These are phyloP conservation scores for Protophormia terraenovae DNA, from an alignment of 2,888 invertebrate genomes.

Conservation along the genomic window DNA sequence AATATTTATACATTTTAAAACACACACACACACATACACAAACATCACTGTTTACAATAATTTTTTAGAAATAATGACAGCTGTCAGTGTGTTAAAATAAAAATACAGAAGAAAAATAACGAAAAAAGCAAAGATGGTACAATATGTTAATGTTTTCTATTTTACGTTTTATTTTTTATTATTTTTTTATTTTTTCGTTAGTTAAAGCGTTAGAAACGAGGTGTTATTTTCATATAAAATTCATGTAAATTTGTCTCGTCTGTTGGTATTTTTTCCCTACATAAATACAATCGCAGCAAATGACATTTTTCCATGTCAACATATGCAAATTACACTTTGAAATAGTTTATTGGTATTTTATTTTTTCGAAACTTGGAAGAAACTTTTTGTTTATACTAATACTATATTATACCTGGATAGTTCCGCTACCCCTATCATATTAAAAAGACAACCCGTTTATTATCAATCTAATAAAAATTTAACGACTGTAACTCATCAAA, in stretches of 20 bases:
- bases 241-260: background rate
- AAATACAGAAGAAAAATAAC: background rate
- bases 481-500: too few relatives aligned
- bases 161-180: too few relatives aligned
- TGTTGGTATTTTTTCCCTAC: background rate
- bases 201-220: background rate
- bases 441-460: too few relatives aligned
- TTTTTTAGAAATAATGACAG: background rate
- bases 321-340: background rate
- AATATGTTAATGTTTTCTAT: background rate
- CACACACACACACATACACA: background rate
- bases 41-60: background rate
- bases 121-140: background rate
- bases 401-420: too few relatives aligned
- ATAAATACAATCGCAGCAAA: background rate
- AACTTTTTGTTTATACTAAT: background rate
- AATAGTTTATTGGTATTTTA: background rate
- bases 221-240: background rate
- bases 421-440: too few relatives aligned
- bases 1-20: background rate
- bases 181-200: background rate
- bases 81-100: conserved; percentile 4
- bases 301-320: background rate
- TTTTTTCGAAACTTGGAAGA: background rate
- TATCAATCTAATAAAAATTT: too few relatives aligned